Evolutionary conservation across 23 tunicate species (phyloP).

Genomic region (Clavelina lepadiformis): DNA sequence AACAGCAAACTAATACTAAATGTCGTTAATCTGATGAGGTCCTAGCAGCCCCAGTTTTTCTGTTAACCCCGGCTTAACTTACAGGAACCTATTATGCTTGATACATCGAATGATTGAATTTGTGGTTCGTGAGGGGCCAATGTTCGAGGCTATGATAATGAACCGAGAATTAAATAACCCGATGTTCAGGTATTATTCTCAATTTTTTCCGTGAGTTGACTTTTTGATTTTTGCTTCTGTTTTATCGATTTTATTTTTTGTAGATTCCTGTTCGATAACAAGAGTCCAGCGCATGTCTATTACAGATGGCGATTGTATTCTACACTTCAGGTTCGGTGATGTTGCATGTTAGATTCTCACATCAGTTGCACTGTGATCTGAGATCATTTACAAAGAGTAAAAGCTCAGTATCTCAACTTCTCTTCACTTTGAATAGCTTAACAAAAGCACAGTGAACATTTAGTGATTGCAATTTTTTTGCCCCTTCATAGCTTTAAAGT

Average conservation of each 20-base stretch:
- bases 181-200: constrained; percentile 74
- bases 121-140: constrained; percentile 96
- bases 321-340: constrained; percentile 37
- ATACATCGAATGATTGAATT: constrained; percentile 94
- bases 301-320: constrained; percentile 88
- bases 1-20: too few species aligned
- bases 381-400: too few species aligned
- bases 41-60: too few species aligned
- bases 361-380: too few species aligned
- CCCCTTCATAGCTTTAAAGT: too few species aligned
- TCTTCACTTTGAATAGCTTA: too few species aligned
- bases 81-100: constrained; percentile 70
- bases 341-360: too few species aligned
- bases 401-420: too few species aligned
- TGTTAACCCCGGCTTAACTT: too few species aligned
- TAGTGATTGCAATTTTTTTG: too few species aligned
- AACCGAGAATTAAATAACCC: constrained; percentile 89
- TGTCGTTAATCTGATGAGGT: too few species aligned
- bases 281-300: constrained; percentile 89
- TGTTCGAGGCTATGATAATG: constrained; percentile 99
- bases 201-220: not conserved
- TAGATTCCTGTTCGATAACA: constrained; percentile 89
- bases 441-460: too few species aligned
- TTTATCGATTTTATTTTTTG: constrained; percentile 3
- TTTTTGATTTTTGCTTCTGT: not conserved